Base-by-base conservation (phyloP, 30 jellyfish, hydroid and myxozoan genomes). In the Cassiopea andromeda region DNA sequence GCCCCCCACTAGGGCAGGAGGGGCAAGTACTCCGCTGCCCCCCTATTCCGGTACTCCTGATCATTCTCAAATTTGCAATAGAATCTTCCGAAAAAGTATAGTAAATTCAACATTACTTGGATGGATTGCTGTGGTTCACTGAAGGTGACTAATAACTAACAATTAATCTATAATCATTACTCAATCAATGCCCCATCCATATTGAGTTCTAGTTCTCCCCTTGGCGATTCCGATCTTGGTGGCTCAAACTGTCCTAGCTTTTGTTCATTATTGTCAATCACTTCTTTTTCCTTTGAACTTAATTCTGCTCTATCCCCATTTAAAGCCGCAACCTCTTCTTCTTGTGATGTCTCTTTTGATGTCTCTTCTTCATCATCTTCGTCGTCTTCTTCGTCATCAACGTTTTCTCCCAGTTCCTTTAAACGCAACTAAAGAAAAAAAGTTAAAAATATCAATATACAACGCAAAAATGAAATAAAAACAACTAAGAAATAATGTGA, bases 351-450 rank as follows among this genome's bases (percentile, higher is more conserved):
- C n/a, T n/a, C n/a, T n/a, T n/a, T n/a, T n/a, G n/a, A n/a, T n/a
- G n/a, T n/a, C n/a, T 48, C 89, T 27, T 87, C 96, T 54, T 74
- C 94, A 9, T 82, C 94, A 0, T 60, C 92, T 16, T 93, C 98
- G 7, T 87, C 96, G 2, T 93, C 90, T 50, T 93, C 88, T 46
- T 93, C 97, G 16, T 73, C 91, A 27, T 71, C 90, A 8, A 89
- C 43, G 1, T 70, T 79, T 46, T 67, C 97, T 17, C 98, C 98
- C 44, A 88, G 88, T 78, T 77, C 92, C 43, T 88, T 90, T 66
- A 93, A 77, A 38, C 93, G 97, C 49, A 57, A 27, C 98, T 93
- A 61, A 14, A 72, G 85, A 49, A 78, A 74, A 48, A 1, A 9
- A 50, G 64, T 2, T 9, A 9, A 50, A 9, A 50, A 50, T 50